These are phyloP conservation scores for Anoplius nigerrimus DNA, from an alignment of 2,888 invertebrate genomes.

Conservation along the genomic window DNA sequence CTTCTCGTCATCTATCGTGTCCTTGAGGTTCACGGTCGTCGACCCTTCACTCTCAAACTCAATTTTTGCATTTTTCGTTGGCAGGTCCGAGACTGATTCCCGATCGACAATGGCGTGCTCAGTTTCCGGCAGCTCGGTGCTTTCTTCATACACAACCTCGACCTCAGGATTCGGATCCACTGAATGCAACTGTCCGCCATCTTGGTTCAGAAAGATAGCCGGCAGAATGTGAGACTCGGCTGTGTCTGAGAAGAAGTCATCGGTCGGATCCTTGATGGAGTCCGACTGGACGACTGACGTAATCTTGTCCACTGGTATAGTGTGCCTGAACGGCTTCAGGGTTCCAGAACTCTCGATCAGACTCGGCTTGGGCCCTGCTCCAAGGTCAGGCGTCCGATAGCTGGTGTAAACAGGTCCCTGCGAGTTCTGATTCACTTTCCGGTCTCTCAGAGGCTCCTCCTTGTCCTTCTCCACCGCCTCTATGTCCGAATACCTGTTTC, in stretches of 20 bases:
- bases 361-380: constrained; percentile 60
- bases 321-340: constrained; percentile 69
- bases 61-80: constrained; percentile 41
- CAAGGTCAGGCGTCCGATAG: constrained; percentile 69
- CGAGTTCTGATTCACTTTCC: constrained; percentile 42
- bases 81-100: constrained; percentile 43
- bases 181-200: background rate
- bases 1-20: constrained; percentile 51
- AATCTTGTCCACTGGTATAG: constrained; percentile 72
- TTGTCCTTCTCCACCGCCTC: constrained; percentile 42
- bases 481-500: constrained; percentile 63
- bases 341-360: constrained; percentile 68
- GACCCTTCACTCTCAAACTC: constrained; percentile 40
- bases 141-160: constrained; percentile 22
- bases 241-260: background rate
- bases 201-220: background rate
- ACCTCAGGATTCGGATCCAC: background rate
- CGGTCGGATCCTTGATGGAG: background rate
- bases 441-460: constrained; percentile 47
- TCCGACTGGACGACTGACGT: constrained; percentile 48
- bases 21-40: constrained; percentile 18
- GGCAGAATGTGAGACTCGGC: background rate
- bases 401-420: constrained; percentile 68
- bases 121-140: constrained; percentile 3
- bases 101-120: constrained; percentile 50